A percentile compares a stretch with the other conserved stretches of the same genome.
These are phyloP conservation scores for Anguilla rostrata DNA, from an alignment of 2,113 vertebrate genomes.

Conservation along the genomic window DNA sequence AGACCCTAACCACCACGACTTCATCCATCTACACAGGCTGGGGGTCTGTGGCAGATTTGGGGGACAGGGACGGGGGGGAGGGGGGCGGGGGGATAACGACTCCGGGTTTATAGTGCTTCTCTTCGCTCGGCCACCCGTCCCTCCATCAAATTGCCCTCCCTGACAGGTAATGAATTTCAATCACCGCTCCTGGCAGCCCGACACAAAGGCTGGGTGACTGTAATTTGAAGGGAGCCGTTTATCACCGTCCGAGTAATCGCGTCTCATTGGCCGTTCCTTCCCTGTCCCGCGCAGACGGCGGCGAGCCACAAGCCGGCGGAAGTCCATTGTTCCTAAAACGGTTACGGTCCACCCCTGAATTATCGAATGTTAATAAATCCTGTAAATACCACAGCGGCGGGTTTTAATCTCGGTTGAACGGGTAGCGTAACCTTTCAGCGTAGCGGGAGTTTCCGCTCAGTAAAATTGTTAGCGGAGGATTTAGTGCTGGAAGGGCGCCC, in stretches of 20 bases:
- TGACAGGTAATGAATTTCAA: conserved; percentile 45
- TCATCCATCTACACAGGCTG: conserved; percentile 23
- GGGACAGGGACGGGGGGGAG: background rate
- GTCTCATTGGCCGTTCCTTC: conserved; percentile 36
- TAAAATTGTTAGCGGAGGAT: background rate
- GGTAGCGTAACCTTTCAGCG: background rate
- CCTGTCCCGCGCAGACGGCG: conserved; percentile 30
- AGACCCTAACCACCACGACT: conserved; percentile 40
- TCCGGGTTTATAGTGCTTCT: background rate
- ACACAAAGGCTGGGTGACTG: conserved; percentile 34
- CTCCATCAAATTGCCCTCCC: conserved; percentile 52
- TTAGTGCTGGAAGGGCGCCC: background rate
- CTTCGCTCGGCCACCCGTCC: conserved; percentile 47
- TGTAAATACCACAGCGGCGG: background rate
- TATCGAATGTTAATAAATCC: background rate
- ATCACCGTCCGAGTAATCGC: conserved; percentile 47
- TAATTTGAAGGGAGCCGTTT: conserved; percentile 55
- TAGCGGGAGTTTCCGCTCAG: background rate
- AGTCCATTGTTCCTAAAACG: background rate
- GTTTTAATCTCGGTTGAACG: background rate
- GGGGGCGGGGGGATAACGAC: background rate
- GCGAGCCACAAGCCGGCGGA: background rate
- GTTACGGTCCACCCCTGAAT: background rate
- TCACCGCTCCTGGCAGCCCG: conserved; percentile 36
- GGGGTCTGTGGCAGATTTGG: background rate